These are phyloP conservation scores for Meganola albula DNA, from an alignment of 2,888 invertebrate genomes.

Conservation along the genomic window DNA sequence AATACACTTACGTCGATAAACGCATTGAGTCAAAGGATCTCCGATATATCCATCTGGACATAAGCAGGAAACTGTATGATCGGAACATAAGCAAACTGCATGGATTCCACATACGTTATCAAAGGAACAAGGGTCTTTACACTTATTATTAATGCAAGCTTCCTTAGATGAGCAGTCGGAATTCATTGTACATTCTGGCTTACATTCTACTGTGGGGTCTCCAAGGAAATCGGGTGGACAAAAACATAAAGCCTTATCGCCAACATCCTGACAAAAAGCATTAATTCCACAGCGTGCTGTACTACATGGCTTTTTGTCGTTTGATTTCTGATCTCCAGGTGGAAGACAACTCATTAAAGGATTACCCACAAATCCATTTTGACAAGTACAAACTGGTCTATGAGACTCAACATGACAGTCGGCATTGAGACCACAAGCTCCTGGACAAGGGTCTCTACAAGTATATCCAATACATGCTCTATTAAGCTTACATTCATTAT, in stretches of 20 bases:
- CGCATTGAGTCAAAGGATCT: constrained; percentile 87
- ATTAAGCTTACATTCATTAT: constrained; percentile 85
- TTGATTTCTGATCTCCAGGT: constrained; percentile 68
- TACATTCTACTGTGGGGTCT: constrained; percentile 86
- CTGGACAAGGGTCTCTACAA: constrained; percentile 89
- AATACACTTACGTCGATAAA: constrained; percentile 66
- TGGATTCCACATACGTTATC: constrained; percentile 87
- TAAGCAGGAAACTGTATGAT: constrained; percentile 89
- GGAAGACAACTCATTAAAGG: constrained; percentile 85
- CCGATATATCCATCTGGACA: constrained; percentile 88
- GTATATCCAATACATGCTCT: constrained; percentile 88
- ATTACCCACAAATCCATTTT: constrained; percentile 84
- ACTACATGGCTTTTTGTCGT: constrained; percentile 80
- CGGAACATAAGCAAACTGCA: constrained; percentile 86
- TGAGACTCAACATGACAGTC: constrained; percentile 86
- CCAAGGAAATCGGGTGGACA: constrained; percentile 87
- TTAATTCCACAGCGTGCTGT: constrained; percentile 88
- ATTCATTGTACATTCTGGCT: constrained; percentile 89
- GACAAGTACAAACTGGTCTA: constrained; percentile 87
- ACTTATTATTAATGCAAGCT: constrained; percentile 86
- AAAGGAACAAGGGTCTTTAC: constrained; percentile 83
- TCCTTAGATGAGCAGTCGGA: constrained; percentile 86
- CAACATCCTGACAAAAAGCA: constrained; percentile 85
- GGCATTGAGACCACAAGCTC: constrained; percentile 86
- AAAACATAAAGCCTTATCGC: constrained; percentile 84